Percentiles rank a stretch among this genome's conserved stretches.
These are phyloP conservation scores for Sesia apiformis DNA, from an alignment of 2,888 invertebrate genomes.

Conservation along the genomic window DNA sequence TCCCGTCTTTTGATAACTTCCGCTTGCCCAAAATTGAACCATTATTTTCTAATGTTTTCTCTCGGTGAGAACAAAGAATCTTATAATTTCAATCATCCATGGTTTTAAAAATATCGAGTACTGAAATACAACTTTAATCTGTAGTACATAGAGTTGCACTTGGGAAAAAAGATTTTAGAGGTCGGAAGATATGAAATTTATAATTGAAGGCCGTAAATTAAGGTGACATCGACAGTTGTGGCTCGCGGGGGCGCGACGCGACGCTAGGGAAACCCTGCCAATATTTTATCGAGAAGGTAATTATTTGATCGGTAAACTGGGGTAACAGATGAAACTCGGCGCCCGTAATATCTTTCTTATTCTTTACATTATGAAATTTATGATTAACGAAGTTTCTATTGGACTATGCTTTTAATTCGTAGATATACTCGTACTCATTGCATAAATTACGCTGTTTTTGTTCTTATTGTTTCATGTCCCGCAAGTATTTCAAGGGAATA, in stretches of 20 bases:
- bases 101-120: background rate
- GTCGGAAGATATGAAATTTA: constrained; percentile 33
- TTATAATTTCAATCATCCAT: constrained; percentile 14
- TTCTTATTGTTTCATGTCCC: background rate
- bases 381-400: constrained; percentile 29
- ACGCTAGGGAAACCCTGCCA: constrained; percentile 42
- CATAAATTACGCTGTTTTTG: background rate
- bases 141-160: constrained; percentile 3
- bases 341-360: constrained; percentile 35
- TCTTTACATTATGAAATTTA: constrained; percentile 34
- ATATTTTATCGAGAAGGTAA: constrained; percentile 69
- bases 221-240: constrained; percentile 75
- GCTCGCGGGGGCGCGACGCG: constrained; percentile 30
- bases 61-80: constrained; percentile 7
- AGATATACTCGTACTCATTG: too few species aligned
- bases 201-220: constrained; percentile 75
- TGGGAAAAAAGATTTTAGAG: background rate
- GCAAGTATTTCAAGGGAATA: background rate
- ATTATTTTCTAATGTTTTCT: constrained; percentile 3
- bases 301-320: constrained; percentile 56
- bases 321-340: constrained; percentile 41
- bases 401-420: background rate
- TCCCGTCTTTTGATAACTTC: background rate
- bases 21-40: background rate
- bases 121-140: background rate